Evolutionary conservation across 2,113 vertebrate species (phyloP), one percentile per base, ranked within the genome.

Genomic region (Microcebus ravelobensis): DNA sequence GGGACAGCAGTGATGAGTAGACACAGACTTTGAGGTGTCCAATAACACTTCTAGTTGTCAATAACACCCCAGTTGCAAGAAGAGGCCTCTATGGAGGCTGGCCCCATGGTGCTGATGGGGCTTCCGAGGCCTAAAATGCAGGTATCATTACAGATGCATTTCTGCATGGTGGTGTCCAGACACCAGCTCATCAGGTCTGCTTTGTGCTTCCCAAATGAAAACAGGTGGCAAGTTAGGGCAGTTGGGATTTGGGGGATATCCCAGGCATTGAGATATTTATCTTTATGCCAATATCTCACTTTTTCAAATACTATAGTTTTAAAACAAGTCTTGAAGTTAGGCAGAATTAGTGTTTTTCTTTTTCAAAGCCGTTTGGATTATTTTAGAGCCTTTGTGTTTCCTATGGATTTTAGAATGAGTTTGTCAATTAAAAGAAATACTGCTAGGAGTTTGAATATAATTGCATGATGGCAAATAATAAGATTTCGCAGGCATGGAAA

Each of bases 401-500:
- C 61, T 94, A 0, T 55, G 45, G 13, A 23, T 91, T 90, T 84
- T 84, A 57, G 10, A 95, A 85, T 85, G 17, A 89, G 6, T 31
- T 94, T 68, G 4, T 82, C 50, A 74, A 63, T 67, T 81, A 39
- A 80, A 85, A 63, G 57, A 73, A 91, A 57, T 36, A 36, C 15
- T 36, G 13, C 52, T 77, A 87, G 18, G 45, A 55, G 45, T 76
- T 90, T 83, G 14, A 50, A 45, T 39, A 36, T 59, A 52, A 87
- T 52, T 79, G n/a, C 29, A 39, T n/a, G 52, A 86, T 87, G 57
- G 27, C 36, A 93, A 96, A 88, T 76, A 81, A 52, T 76, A 73
- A 61, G 13, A 55, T 65, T 89, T 82, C 90, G 21, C 34, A 82
- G 74, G n/a, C 84, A 92, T 93, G 74, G 45, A 80, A 63, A 81